Evolutionary conservation across 30 jellyfish, hydroid and myxozoan species (phyloP), one percentile per base, ranked within the genome.

Genomic region (Rhopilema esculentum): DNA sequence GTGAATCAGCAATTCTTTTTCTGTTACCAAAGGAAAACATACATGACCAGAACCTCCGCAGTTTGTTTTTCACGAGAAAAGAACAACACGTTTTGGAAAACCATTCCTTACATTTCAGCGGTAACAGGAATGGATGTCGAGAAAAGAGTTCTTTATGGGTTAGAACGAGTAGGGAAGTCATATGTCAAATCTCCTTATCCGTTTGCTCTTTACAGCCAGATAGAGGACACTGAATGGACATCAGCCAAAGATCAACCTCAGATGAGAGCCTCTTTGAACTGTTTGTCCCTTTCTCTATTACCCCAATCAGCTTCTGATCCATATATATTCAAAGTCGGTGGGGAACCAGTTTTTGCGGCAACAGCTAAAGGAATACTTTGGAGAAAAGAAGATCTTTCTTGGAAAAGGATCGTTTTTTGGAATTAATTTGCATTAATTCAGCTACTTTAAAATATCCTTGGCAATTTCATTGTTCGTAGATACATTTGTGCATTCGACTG

Each of bases 1-100:
- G 91, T 71, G 74, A 84, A 61, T 30, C 21, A 20, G 32, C 49
- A 53, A 16, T 57, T 78, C 88, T 26, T 57, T 66, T 78, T 78
- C 40, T 25, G 68, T 31, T 53, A 51, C 0, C 68, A 17, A 49
- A 57, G 77, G 0, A 62, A 40, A 40, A 12, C 57, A 12, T 40
- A 40, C 57, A 40, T 40, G 57, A 40, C 57, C 6, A 40, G 57
- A 40, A 2, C 57, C 6, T 40, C 57, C 12, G 57, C 57, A 40
- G 12, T 40, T 40, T 40, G 57, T 12, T 40, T 40, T 12, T 40
- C 12, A 6, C 57, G 57, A 40, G 12, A 12, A 2, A 12, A 6
- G 57, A 40, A 12, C 57, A 40, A 40, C 12, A 2, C 57, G 12
- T n/a, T 70, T 16, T 73, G 84, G 84, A 64, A 73, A 16, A 19